Conservation (phyloP, 2,797 vertebrate genomes). For the Anas bahamensis region DNA sequence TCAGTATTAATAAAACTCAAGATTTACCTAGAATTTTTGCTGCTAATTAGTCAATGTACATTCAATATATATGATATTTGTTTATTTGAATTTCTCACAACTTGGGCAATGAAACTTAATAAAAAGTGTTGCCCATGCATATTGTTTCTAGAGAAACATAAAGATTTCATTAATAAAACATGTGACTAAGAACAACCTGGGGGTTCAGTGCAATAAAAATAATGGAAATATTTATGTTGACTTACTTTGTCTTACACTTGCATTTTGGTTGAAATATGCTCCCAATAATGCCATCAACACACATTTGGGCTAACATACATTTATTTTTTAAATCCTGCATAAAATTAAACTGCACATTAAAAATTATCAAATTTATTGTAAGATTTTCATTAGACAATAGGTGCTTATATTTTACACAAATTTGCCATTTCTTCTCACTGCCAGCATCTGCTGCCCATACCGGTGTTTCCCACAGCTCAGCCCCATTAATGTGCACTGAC, state of each 20-base stretch:
- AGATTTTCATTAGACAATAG: background rate
- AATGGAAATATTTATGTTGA: background rate
- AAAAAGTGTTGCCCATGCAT: background rate
- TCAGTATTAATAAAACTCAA: background rate
- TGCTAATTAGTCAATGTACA: background rate
- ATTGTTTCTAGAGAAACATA: background rate
- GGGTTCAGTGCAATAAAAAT: background rate
- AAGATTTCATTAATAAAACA: background rate
- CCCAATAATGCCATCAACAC: background rate
- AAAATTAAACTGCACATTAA: background rate
- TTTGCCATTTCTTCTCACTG: background rate
- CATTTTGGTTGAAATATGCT: background rate
- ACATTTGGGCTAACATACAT: background rate
- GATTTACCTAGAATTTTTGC: background rate
- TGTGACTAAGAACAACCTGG: background rate
- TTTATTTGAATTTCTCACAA: background rate
- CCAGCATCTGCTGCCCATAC: background rate
- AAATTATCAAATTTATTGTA: background rate
- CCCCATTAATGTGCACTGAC: constrained; percentile 22
- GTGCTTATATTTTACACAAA: constrained; percentile 1
- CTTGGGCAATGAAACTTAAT: background rate
- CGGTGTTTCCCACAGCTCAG: constrained; percentile 39
- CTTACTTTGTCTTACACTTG: background rate
- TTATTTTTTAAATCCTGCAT: background rate
- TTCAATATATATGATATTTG: background rate